Evolutionary conservation across 2,797 vertebrate genomes (phyloP).

Genomic region (Knipowitschia caucasica): DNA sequence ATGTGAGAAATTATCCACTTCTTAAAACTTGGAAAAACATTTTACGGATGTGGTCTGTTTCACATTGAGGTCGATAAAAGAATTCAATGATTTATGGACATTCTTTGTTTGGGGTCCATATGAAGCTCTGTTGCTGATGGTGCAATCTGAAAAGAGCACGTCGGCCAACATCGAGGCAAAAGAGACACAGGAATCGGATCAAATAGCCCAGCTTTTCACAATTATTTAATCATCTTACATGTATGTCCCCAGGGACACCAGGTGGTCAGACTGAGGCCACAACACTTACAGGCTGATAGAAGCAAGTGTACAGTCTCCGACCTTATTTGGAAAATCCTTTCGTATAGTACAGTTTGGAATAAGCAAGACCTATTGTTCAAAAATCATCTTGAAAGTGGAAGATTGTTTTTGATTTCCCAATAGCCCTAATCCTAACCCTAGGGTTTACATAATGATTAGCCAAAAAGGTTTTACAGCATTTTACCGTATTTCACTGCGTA

Average conservation of each 20-base stretch:
- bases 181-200: background rate
- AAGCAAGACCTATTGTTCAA: too few relatives aligned
- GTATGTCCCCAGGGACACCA: background rate
- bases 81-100: slow-evolving; percentile 14
- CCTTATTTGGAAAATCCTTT: too few relatives aligned
- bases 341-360: too few relatives aligned
- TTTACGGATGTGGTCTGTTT: slow-evolving; percentile 3
- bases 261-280: background rate
- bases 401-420: too few relatives aligned
- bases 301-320: background rate
- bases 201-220: background rate
- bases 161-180: background rate
- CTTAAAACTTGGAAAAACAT: background rate
- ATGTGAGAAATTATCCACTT: background rate
- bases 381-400: too few relatives aligned
- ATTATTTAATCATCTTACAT: background rate
- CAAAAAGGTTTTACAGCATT: too few relatives aligned
- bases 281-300: background rate
- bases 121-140: slow-evolving; percentile 30
- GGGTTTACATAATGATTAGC: too few relatives aligned
- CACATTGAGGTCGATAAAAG: background rate
- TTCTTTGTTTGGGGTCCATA: slow-evolving; percentile 24
- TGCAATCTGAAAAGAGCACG: slow-evolving; percentile 15
- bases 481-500: too few relatives aligned
- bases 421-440: too few relatives aligned